phyloP scores from a whole-genome alignment of 2,113 vertebrate species.

The Theristicus caerulescens region DNA sequence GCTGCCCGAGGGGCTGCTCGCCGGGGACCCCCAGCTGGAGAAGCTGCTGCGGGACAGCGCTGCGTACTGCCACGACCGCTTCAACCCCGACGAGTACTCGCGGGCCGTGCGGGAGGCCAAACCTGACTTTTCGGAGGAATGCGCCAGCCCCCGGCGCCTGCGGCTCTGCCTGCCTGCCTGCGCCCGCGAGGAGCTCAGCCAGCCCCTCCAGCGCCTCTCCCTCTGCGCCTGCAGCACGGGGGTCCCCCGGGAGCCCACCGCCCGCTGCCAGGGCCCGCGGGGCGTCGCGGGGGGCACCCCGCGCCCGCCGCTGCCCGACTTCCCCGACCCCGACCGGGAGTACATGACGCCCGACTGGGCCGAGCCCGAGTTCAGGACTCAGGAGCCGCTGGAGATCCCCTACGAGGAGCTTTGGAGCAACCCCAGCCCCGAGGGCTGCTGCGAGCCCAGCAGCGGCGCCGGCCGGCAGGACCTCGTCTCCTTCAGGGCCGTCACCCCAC shows the following conservation, averaged over 20 bases:
- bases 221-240: constrained; percentile 78
- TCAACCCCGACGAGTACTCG: constrained; percentile 94
- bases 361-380: constrained; percentile 77
- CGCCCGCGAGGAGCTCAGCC: constrained; percentile 76
- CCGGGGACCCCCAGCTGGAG: constrained; percentile 83
- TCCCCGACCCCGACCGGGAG: constrained; percentile 83
- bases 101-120: constrained; percentile 90
- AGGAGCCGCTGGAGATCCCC: constrained; percentile 85
- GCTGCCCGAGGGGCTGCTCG: constrained; percentile 87
- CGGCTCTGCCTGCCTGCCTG: constrained; percentile 81
- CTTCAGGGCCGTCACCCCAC: constrained; percentile 70
- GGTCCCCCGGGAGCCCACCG: constrained; percentile 36
- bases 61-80: constrained; percentile 83
- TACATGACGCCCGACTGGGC: constrained; percentile 92
- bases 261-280: constrained; percentile 23
- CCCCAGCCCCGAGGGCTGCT: constrained; percentile 65
- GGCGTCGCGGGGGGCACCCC: background rate
- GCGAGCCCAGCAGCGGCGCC: constrained; percentile 42
- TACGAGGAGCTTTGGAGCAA: constrained; percentile 97
- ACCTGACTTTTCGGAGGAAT: constrained; percentile 87
- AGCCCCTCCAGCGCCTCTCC: constrained; percentile 76
- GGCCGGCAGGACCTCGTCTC: constrained; percentile 83
- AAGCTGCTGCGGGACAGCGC: constrained; percentile 88
- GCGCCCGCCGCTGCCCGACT: constrained; percentile 36
- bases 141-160: constrained; percentile 85